These are phyloP conservation scores for Sylvilagus bachmani DNA, from an alignment of 2,113 vertebrate species.

Conservation along the genomic window DNA sequence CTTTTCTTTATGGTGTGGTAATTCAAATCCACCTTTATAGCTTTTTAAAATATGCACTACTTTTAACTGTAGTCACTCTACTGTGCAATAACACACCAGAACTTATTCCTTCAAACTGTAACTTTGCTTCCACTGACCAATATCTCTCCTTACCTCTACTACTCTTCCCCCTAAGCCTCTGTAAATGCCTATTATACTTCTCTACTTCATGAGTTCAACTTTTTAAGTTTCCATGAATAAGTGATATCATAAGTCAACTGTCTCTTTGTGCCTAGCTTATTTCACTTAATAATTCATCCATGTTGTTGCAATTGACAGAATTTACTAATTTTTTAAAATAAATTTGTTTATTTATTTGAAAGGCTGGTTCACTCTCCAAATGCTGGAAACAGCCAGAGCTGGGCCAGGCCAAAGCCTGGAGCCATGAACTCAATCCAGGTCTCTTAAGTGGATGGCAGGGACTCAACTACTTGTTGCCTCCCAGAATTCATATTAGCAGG, in stretches of 20 bases:
- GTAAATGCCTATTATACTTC: not conserved
- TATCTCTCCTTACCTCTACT: not conserved
- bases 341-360: no score
- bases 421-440: no score
- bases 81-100: not conserved
- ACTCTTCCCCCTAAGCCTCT: not conserved
- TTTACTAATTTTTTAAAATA: not conserved
- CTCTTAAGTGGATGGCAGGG: no score
- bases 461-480: no score
- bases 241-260: not conserved
- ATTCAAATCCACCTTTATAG: no score
- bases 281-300: not conserved
- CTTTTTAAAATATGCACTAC: not conserved
- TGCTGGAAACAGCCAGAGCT: no score
- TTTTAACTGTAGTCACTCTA: not conserved
- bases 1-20: not conserved
- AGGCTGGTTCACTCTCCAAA: no score
- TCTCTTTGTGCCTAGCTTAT: not conserved
- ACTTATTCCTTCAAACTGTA: not conserved
- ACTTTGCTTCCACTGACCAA: not conserved
- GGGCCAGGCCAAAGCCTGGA: no score
- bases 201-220: not conserved
- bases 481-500: no score
- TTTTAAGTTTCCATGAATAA: not conserved
- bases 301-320: not conserved